Evolutionary conservation across 2,113 vertebrate species (phyloP), one percentile per base, ranked within the genome.

Genomic region (Cyrtonyx montezumae): DNA sequence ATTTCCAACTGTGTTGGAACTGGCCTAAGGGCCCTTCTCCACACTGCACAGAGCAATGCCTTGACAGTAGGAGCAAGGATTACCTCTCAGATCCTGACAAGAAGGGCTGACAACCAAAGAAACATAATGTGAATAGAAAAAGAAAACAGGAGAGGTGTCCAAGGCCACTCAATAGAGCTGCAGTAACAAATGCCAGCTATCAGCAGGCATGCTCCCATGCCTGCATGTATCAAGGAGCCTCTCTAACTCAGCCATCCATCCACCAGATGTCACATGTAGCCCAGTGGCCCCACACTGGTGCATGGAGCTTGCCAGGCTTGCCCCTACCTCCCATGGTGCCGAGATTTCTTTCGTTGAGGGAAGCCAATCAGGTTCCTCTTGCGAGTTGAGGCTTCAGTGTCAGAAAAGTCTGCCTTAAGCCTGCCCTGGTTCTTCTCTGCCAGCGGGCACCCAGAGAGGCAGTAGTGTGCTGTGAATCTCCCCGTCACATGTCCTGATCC

Each of bases 401-500:
- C 99, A 0, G 99, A 99, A 74, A 99, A 96, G 48, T 99, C 99
- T 0, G 98, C 97, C 91, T 99, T 99, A 66, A 99, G 97, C 91
- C 98, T 97, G 93, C 98, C 98, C 97, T 99, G 99, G 98, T 99
- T 99, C 90, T 98, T 98, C 97, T 99, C 99, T 12, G 99, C 99
- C 96, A 99, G 91, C 0, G 99, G 99, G 96, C 99, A 99, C 95
- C 99, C 99, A 8, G 99, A 99, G 94, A 99, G 98, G 97, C 99
- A 99, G 96, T 99, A 99, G 96, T 99, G 99, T 26, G 99, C 99
- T 0, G 99, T 99, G 97, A 99, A 99, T 80, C 99, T 98, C 49
- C 99, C 99, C 1, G 99, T 99, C 94, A 99, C 99, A 0, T 99
- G 99, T 55, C 99, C 99, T 21, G 99, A 99, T 48, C 99, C 99